A percentile compares a stretch with the other conserved stretches of the same genome.
phyloP scores from a whole-genome alignment of 37 sponge, comb jelly and placozoan species.

The Halichondria panicea region DNA sequence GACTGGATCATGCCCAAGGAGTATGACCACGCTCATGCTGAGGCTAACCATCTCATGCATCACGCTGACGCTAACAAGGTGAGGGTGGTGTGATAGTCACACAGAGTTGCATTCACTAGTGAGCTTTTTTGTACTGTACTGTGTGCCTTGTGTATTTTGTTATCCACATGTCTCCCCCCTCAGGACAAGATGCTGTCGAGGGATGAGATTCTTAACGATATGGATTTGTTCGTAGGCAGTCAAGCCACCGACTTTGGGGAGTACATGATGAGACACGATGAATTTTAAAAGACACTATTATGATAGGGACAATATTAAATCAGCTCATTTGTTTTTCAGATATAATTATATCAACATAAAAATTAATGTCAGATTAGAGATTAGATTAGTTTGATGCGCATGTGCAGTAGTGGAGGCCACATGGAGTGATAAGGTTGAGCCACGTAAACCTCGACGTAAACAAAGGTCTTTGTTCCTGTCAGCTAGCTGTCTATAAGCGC shows the following conservation, averaged over 20 bases:
- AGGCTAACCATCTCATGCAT: constrained; percentile 90
- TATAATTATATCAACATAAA: neutral
- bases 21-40: constrained; percentile 76
- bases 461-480: too few species aligned
- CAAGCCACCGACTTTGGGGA: constrained; percentile 86
- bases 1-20: constrained; percentile 70
- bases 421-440: too few species aligned
- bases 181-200: constrained; percentile 65
- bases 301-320: too few species aligned
- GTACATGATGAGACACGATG: constrained; percentile 62
- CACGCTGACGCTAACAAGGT: constrained; percentile 79
- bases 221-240: constrained; percentile 87
- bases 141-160: neutral
- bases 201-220: constrained; percentile 77
- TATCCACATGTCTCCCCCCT: neutral
- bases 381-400: too few species aligned
- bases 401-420: too few species aligned
- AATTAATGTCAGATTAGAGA: too few species aligned
- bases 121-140: neutral
- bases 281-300: constrained; percentile 41
- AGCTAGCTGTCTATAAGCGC: too few species aligned
- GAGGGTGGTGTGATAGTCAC: neutral
- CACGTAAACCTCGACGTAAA: too few species aligned
- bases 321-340: neutral
- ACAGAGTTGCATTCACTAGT: neutral